Percentiles rank a stretch among this genome's conserved stretches.
Evolutionary conservation across 2,797 vertebrate species (phyloP).

Genomic region (Bufotes viridis): DNA sequence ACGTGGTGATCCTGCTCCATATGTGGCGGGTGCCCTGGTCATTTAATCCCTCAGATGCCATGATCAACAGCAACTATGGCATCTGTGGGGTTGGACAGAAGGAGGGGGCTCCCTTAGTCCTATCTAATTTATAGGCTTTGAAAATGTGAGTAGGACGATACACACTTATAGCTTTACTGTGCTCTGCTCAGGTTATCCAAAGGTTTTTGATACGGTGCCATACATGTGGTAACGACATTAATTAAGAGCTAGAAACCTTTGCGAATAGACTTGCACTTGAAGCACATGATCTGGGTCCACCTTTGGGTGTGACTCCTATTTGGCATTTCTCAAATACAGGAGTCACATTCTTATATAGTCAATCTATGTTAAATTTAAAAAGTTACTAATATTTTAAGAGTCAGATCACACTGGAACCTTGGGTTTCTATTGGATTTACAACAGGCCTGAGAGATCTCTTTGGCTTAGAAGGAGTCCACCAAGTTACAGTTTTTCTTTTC

Average conservation of each 20-base stretch:
- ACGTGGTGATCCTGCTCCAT: too few species aligned
- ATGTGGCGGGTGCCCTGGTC: too few species aligned
- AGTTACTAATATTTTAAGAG: background rate
- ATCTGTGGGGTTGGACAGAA: too few species aligned
- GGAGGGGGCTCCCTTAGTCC: too few species aligned
- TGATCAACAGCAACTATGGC: too few species aligned
- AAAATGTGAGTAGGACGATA: background rate
- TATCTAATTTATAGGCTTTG: background rate
- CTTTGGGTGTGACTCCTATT: conserved; percentile 10
- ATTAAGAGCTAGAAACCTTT: conserved; percentile 16
- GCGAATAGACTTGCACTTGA: background rate
- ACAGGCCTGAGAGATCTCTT: background rate
- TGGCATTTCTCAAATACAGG: background rate
- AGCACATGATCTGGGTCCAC: background rate
- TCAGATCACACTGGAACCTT: background rate
- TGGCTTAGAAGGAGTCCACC: background rate
- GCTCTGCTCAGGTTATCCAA: background rate
- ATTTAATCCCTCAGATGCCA: too few species aligned
- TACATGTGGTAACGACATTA: conserved; percentile 15
- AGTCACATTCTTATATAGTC: background rate
- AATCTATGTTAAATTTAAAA: background rate
- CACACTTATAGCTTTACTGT: background rate
- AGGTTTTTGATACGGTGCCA: background rate
- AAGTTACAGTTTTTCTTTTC: background rate
- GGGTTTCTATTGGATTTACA: background rate